These are phyloP conservation scores for Enteromius paludinosus DNA, from an alignment of 2,797 vertebrate genomes.

Conservation along the genomic window DNA sequence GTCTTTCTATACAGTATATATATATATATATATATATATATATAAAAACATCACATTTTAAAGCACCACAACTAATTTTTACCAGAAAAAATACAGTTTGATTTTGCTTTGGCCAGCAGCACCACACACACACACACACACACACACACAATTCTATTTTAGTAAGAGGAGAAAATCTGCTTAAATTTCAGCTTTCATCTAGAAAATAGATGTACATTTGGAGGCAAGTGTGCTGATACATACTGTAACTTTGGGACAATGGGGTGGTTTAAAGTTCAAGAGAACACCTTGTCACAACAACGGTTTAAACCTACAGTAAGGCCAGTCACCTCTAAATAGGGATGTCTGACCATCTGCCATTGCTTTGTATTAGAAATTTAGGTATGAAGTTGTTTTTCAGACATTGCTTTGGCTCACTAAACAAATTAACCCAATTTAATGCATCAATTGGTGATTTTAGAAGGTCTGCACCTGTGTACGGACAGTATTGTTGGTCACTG, in stretches of 20 bases:
- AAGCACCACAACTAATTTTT: too few relatives aligned
- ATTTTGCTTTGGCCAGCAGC: not conserved
- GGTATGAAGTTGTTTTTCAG: constrained; percentile 7
- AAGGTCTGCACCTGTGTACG: not conserved
- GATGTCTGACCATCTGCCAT: constrained; percentile 68
- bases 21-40: not conserved
- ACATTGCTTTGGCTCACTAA: not conserved
- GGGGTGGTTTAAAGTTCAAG: constrained; percentile 24
- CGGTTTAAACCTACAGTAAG: constrained; percentile 64
- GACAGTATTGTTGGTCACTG: constrained; percentile 5
- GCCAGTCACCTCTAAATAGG: constrained; percentile 69
- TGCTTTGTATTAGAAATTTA: constrained; percentile 39
- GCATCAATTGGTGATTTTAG: not conserved
- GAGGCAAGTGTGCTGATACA: not conserved
- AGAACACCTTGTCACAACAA: constrained; percentile 39
- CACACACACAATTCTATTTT: not conserved
- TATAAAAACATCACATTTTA: not conserved
- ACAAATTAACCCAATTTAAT: not conserved
- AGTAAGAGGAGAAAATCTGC: not conserved
- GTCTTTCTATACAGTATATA: too few relatives aligned
- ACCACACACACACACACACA: not conserved
- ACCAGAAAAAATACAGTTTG: not conserved
- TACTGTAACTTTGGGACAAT: constrained; percentile 13
- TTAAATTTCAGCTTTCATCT: not conserved
- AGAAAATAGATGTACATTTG: not conserved